A percentile compares a stretch with the other conserved stretches of the same genome.
phyloP scores from a whole-genome alignment of 2,888 invertebrate species.

The Salticus scenicus region DNA sequence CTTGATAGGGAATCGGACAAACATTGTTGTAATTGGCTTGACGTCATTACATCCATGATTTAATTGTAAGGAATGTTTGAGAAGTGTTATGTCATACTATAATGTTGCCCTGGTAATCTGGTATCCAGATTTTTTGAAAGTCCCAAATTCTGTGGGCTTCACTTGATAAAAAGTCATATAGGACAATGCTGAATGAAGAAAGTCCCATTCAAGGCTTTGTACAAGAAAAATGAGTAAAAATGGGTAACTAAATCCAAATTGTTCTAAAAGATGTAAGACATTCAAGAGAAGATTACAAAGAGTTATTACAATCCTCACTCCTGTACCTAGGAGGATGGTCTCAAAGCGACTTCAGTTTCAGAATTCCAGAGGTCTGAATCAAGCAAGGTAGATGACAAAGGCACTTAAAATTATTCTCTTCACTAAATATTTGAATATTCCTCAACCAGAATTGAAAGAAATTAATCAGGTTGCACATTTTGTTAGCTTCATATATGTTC shows the following conservation, averaged over 20 bases:
- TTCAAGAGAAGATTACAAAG: background rate
- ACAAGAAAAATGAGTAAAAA: too few relatives aligned
- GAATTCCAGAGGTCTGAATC: background rate
- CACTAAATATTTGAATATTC: constrained; percentile 2
- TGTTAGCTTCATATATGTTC: constrained; percentile 7
- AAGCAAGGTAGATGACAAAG: background rate
- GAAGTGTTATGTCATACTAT: too few relatives aligned
- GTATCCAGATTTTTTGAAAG: too few relatives aligned
- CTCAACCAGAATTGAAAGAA: background rate
- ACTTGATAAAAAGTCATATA: too few relatives aligned
- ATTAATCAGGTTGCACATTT: background rate
- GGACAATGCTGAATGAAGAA: too few relatives aligned
- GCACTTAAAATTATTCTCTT: background rate
- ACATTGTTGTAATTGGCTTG: too few relatives aligned
- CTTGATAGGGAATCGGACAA: too few relatives aligned
- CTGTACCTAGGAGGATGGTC: background rate
- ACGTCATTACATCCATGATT: too few relatives aligned
- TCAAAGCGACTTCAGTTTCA: background rate
- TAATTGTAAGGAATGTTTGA: too few relatives aligned
- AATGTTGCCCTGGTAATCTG: too few relatives aligned
- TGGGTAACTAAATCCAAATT: background rate
- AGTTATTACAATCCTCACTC: background rate
- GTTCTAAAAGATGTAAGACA: background rate
- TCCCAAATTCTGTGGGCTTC: too few relatives aligned
- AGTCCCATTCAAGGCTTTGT: too few relatives aligned